Evolutionary conservation across 2,113 vertebrate species (phyloP).

Genomic region (Oenanthe oenanthe): DNA sequence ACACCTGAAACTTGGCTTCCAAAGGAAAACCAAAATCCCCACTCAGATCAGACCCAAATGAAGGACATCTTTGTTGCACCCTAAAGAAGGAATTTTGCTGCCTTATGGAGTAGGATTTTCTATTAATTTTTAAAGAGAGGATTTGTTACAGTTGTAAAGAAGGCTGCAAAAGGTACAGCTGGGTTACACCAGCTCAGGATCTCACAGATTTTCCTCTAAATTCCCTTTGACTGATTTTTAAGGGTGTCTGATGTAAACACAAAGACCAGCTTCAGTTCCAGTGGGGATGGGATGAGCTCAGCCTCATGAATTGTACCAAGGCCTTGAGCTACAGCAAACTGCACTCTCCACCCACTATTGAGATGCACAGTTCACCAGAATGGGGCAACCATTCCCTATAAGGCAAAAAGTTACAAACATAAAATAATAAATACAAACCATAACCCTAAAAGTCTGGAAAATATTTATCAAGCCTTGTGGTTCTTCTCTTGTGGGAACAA

Average conservation of each 20-base stretch:
- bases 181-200: neutral
- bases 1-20: slow-evolving; percentile 3
- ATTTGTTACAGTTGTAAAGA: neutral
- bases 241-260: neutral
- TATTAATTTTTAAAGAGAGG: neutral
- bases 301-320: neutral
- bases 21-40: slow-evolving; percentile 1
- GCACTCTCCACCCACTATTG: neutral
- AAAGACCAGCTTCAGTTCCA: neutral
- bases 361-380: neutral
- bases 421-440: neutral
- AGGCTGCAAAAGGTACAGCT: neutral
- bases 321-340: neutral
- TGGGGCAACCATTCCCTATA: neutral
- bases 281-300: neutral
- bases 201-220: neutral
- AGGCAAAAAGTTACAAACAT: neutral
- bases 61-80: slow-evolving; percentile 5
- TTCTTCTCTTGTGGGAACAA: neutral
- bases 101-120: neutral
- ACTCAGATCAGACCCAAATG: neutral
- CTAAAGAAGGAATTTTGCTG: neutral
- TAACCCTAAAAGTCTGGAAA: neutral
- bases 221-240: neutral
- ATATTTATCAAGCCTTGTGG: neutral